These are phyloP conservation scores for Yponomeuta malinellus DNA, from an alignment of 2,888 invertebrate species.

Conservation along the genomic window DNA sequence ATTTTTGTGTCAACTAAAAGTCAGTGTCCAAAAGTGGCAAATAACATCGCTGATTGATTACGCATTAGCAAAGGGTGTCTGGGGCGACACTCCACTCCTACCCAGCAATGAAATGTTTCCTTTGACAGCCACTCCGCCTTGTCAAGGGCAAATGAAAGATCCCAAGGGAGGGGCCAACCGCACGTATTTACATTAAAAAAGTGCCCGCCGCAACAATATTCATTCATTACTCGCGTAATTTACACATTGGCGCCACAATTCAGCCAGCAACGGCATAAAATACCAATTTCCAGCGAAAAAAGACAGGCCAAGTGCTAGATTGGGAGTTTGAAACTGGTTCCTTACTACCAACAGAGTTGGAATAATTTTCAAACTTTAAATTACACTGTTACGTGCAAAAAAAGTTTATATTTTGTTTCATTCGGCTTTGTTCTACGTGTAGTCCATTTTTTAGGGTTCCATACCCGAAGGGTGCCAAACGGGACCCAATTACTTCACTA, in stretches of 20 bases:
- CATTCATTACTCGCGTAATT: slow-evolving; percentile 56
- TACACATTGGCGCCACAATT: slow-evolving; percentile 66
- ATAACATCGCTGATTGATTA: too few relatives aligned
- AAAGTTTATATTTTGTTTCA: too few relatives aligned
- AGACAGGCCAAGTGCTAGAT: neutral
- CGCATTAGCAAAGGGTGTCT: too few relatives aligned
- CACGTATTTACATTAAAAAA: neutral
- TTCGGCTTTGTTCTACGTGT: too few relatives aligned
- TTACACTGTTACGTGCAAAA: too few relatives aligned
- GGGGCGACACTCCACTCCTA: neutral
- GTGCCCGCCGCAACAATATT: slow-evolving; percentile 22
- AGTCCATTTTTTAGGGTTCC: too few relatives aligned
- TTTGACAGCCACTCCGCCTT: neutral
- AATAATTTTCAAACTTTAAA: too few relatives aligned
- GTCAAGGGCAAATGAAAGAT: neutral
- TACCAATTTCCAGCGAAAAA: slow-evolving; percentile 52
- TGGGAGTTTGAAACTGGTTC: neutral
- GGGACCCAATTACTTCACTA: too few relatives aligned
- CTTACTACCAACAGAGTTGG: too few relatives aligned
- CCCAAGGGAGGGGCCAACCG: neutral
- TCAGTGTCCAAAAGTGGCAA: too few relatives aligned
- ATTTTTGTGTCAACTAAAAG: too few relatives aligned
- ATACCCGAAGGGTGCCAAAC: too few relatives aligned
- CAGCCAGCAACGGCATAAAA: slow-evolving; percentile 56
- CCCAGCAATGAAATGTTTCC: neutral